phyloP scores from a whole-genome alignment of 2,888 invertebrate species.

The Clistopyga incitator region DNA sequence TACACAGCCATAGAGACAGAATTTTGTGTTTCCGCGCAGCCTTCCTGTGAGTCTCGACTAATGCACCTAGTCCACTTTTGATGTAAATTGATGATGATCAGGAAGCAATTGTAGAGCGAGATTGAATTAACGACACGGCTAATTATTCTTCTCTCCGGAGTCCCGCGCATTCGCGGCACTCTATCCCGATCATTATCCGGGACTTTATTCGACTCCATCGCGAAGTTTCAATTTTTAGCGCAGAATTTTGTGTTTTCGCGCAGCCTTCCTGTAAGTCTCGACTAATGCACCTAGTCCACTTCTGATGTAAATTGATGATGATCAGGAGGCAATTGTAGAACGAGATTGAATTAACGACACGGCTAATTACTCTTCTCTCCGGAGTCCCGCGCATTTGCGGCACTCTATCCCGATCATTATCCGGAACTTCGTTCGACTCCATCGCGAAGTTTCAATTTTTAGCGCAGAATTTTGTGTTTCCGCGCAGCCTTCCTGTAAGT shows the following conservation, averaged over 20 bases:
- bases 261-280: not conserved
- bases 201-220: too few species aligned
- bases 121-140: slow-evolving; percentile 10
- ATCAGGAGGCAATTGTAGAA: not conserved
- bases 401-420: too few species aligned
- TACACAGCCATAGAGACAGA: slow-evolving; percentile 22
- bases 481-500: not conserved
- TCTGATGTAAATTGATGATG: slow-evolving; percentile 18
- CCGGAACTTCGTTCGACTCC: too few species aligned
- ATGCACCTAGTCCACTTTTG: slow-evolving; percentile 12
- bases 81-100: slow-evolving; percentile 28
- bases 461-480: slow-evolving; percentile 23
- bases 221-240: too few species aligned
- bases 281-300: slow-evolving; percentile 24
- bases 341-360: not conserved
- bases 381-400: too few species aligned
- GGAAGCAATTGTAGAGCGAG: not conserved
- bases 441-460: too few species aligned
- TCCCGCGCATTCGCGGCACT: too few species aligned
- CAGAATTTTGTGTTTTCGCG: slow-evolving; percentile 14
- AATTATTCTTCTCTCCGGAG: slow-evolving; percentile 41
- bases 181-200: too few species aligned
- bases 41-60: not conserved
- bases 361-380: slow-evolving; percentile 46
- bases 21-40: slow-evolving; percentile 3